Percentiles rank a stretch among this genome's conserved stretches.
These are phyloP conservation scores for Pseudeuparius sepicola DNA, from an alignment of 2,888 invertebrate species.

Conservation along the genomic window DNA sequence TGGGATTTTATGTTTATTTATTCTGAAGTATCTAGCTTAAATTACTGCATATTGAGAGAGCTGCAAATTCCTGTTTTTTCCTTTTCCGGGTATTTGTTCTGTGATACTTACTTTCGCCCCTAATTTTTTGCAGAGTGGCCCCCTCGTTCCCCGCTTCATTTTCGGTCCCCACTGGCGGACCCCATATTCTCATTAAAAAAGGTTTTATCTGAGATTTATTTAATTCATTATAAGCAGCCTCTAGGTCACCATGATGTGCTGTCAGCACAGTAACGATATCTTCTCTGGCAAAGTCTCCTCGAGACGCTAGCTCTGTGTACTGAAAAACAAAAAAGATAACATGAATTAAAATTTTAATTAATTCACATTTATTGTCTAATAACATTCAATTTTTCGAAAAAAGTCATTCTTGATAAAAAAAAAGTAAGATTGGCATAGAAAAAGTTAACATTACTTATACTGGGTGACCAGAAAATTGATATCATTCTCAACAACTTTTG, in stretches of 20 bases:
- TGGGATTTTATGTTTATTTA: too few relatives aligned
- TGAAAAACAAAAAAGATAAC: conserved; percentile 31
- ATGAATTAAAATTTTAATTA: too few relatives aligned
- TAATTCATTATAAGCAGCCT: conserved; percentile 58
- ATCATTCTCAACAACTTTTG: too few relatives aligned
- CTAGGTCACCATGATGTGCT: conserved; percentile 60
- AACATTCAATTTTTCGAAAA: too few relatives aligned
- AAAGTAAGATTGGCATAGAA: too few relatives aligned
- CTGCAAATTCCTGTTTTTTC: too few relatives aligned
- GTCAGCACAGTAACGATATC: conserved; percentile 64
- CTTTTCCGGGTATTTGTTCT: too few relatives aligned
- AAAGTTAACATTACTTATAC: too few relatives aligned
- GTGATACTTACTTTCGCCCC: conserved; percentile 37
- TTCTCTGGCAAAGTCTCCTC: conserved; percentile 60
- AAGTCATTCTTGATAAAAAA: too few relatives aligned
- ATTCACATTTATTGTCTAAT: conserved; percentile 5
- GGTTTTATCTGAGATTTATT: conserved; percentile 68
- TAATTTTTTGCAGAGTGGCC: conserved; percentile 29
- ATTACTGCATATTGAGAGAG: too few relatives aligned
- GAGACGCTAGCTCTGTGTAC: conserved; percentile 51
- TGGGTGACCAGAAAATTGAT: too few relatives aligned
- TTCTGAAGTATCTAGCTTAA: too few relatives aligned
- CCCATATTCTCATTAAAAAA: conserved; percentile 72
- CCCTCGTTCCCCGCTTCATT: conserved; percentile 49
- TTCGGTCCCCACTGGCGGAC: conserved; percentile 59